Evolutionary conservation across 2,113 vertebrate genomes (phyloP).

Genomic region (Oreochromis niloticus): DNA sequence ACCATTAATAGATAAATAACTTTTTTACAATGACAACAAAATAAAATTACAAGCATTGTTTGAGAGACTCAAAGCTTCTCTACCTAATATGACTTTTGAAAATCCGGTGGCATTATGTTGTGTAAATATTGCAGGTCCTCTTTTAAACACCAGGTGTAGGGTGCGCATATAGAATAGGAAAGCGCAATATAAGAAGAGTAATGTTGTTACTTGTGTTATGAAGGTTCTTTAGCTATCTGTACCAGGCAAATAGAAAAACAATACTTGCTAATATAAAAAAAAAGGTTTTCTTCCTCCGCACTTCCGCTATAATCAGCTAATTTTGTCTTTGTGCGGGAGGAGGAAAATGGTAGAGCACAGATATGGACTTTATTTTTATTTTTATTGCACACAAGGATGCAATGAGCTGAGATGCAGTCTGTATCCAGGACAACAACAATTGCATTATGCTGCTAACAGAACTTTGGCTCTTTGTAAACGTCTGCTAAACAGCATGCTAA

Average conservation of each 20-base stretch:
- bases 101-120: neutral
- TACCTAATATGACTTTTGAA: neutral
- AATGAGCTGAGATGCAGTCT: neutral
- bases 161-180: neutral
- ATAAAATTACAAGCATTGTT: neutral
- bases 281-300: neutral
- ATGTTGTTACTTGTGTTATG: neutral
- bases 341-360: neutral
- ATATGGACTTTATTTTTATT: neutral
- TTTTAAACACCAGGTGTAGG: neutral
- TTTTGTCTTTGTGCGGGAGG: neutral
- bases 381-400: neutral
- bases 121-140: neutral
- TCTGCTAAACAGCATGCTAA: neutral
- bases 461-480: neutral
- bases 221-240: neutral
- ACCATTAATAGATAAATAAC: neutral
- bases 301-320: neutral
- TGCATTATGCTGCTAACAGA: neutral
- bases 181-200: neutral
- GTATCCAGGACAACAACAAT: neutral
- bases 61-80: neutral
- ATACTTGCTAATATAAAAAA: neutral
- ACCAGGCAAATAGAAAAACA: neutral
- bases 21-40: neutral